Conservation (phyloP, 35 echinoderm and acorn worm species). For the Stichopus chloronotus region DNA sequence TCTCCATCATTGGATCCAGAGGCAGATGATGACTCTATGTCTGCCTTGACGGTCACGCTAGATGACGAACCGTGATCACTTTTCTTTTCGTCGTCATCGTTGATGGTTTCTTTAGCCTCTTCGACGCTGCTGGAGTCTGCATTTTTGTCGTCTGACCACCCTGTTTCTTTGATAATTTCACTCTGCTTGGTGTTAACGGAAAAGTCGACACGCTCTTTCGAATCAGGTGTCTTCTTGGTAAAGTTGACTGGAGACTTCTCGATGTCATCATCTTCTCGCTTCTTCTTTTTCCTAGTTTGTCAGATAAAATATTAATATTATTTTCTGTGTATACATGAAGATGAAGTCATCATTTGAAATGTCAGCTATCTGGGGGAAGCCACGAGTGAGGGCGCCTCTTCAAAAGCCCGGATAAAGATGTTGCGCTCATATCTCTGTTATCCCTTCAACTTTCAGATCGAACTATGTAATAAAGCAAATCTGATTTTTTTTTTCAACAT, state of each 20-base stretch:
- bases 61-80: slow-evolving; percentile 8
- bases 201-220: slow-evolving; percentile 35
- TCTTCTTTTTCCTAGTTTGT: slow-evolving; percentile 6
- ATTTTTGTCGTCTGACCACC: not conserved
- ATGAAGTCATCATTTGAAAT: too few relatives aligned
- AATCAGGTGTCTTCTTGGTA: not conserved
- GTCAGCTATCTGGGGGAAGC: too few relatives aligned
- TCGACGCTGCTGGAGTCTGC: slow-evolving; percentile 21
- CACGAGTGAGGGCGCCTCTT: too few relatives aligned
- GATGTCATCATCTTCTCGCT: not conserved
- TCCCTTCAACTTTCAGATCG: too few relatives aligned
- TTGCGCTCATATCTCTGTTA: too few relatives aligned
- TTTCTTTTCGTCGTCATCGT: slow-evolving; percentile 38
- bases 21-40: slow-evolving; percentile 47
- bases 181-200: slow-evolving; percentile 48
- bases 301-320: not conserved
- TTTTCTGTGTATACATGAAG: not conserved
- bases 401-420: too few relatives aligned
- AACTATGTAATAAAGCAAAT: too few relatives aligned
- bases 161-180: slow-evolving; percentile 54
- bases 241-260: not conserved
- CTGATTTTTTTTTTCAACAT: too few relatives aligned
- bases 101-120: slow-evolving; percentile 8
- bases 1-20: slow-evolving; percentile 1
- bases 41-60: slow-evolving; percentile 42